Conservation (phyloP, 2,888 invertebrate genomes). For the Drosophila mulleri region DNA sequence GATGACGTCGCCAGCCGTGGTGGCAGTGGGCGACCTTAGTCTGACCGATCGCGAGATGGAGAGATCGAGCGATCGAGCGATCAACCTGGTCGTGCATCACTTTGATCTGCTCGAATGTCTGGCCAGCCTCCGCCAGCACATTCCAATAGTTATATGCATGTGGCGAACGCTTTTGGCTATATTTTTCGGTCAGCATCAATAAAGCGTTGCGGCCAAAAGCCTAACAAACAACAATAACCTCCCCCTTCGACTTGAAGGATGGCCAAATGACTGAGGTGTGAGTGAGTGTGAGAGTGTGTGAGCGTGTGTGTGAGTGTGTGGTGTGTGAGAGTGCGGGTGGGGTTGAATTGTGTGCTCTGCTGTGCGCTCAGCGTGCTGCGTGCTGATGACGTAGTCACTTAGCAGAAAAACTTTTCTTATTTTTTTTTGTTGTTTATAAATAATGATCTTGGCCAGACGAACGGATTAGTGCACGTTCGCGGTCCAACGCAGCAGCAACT, state of each 20-base stretch:
- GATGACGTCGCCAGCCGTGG: conserved; percentile 62
- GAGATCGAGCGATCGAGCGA: not conserved
- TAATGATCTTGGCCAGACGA: conserved; percentile 83
- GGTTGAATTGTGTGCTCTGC: conserved; percentile 27
- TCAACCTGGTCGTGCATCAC: conserved; percentile 50
- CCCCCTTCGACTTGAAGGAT: conserved; percentile 56
- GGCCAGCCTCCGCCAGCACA: conserved; percentile 64
- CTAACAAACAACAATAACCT: conserved; percentile 65
- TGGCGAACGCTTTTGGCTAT: conserved; percentile 1
- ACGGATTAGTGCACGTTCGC: conserved; percentile 82
- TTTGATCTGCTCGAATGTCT: conserved; percentile 71
- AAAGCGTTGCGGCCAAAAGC: conserved; percentile 63
- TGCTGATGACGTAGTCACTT: conserved; percentile 66
- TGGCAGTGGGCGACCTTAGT: conserved; percentile 45
- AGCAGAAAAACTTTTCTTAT: conserved; percentile 36
- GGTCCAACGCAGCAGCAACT: conserved; percentile 66
- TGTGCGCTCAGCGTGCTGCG: conserved; percentile 36
- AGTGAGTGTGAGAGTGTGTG: conserved; percentile 1
- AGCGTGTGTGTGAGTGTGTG: not conserved
- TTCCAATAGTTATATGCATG: conserved; percentile 61
- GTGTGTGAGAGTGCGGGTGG: conserved; percentile 6
- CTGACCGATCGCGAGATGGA: conserved; percentile 7
- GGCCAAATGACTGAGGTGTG: conserved; percentile 40
- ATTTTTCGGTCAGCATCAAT: conserved; percentile 51
- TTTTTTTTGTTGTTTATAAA: conserved; percentile 81